A percentile compares a stretch with the other conserved stretches of the same genome.
These are phyloP conservation scores for Pica pica DNA, from an alignment of 2,113 vertebrate genomes.

Conservation along the genomic window DNA sequence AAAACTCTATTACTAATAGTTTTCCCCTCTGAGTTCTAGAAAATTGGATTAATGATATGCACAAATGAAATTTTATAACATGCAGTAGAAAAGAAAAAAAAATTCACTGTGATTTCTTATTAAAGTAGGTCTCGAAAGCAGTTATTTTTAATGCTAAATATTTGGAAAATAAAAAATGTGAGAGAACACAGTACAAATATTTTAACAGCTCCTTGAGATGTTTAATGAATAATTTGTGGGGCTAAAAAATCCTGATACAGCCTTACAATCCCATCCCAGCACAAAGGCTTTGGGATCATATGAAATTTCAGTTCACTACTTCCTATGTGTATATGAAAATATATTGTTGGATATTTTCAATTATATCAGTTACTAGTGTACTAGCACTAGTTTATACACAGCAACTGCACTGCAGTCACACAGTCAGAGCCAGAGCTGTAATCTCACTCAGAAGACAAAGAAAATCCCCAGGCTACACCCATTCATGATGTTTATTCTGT, in stretches of 20 bases:
- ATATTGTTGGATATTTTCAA: not conserved
- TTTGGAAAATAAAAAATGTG: not conserved
- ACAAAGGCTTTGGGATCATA: not conserved
- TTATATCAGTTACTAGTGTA: not conserved
- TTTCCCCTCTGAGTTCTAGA: not conserved
- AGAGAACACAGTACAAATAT: not conserved
- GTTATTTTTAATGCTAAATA: not conserved
- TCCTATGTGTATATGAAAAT: not conserved
- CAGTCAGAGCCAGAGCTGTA: not conserved
- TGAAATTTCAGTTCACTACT: not conserved
- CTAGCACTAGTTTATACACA: not conserved
- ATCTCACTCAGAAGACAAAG: not conserved
- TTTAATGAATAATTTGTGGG: not conserved
- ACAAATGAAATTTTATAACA: not conserved
- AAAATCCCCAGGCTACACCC: fast-evolving
- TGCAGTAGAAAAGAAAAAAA: not conserved
- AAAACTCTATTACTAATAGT: not conserved
- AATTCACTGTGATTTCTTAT: not conserved
- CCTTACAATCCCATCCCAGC: not conserved
- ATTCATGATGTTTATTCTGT: not conserved
- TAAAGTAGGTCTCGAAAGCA: not conserved
- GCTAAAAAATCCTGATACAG: not conserved
- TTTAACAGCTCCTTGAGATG: not conserved
- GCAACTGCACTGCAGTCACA: not conserved
- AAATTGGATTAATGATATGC: not conserved